Conservation (phyloP, 53 echinoderm and acorn worm genomes). For the Glandiceps talaboti region DNA sequence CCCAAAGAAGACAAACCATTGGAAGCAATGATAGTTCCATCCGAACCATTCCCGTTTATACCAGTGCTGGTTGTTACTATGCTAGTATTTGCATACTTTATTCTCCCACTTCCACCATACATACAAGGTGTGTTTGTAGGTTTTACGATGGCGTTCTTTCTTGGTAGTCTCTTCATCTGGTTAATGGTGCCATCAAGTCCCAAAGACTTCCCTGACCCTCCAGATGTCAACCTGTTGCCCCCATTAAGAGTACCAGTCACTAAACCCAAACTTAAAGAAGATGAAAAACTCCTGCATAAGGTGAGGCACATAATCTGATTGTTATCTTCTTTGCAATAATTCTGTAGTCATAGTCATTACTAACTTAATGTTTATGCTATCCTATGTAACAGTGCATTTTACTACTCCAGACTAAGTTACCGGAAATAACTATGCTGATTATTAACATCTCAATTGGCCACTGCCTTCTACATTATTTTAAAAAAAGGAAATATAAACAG, state of each 20-base stretch:
- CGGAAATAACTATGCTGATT: too few relatives aligned
- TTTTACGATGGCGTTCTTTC: constrained; percentile 52
- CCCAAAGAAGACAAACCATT: not conserved
- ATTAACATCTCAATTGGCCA: too few relatives aligned
- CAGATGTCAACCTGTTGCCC: constrained; percentile 39
- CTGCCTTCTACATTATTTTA: too few relatives aligned
- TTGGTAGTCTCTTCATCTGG: constrained; percentile 59
- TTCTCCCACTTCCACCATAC: constrained; percentile 58
- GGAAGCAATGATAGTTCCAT: not conserved
- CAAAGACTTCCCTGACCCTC: constrained; percentile 21
- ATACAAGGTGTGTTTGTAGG: constrained; percentile 58
- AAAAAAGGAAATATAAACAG: too few relatives aligned
- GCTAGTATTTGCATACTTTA: constrained; percentile 44
- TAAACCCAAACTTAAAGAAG: constrained; percentile 58
- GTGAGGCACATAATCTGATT: constrained; percentile 9
- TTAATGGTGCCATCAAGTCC: constrained; percentile 35
- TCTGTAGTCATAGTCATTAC: constrained; percentile 4
- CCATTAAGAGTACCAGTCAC: constrained; percentile 42
- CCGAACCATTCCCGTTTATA: not conserved
- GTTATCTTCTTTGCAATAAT: not conserved
- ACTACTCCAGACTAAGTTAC: not conserved
- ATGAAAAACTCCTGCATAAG: constrained; percentile 45
- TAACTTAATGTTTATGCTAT: too few relatives aligned
- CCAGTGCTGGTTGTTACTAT: constrained; percentile 15
- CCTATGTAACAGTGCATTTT: constrained; percentile 18